Conservation (phyloP, 1,140 invertebrate species). For the Trialeurodes vaporariorum region DNA sequence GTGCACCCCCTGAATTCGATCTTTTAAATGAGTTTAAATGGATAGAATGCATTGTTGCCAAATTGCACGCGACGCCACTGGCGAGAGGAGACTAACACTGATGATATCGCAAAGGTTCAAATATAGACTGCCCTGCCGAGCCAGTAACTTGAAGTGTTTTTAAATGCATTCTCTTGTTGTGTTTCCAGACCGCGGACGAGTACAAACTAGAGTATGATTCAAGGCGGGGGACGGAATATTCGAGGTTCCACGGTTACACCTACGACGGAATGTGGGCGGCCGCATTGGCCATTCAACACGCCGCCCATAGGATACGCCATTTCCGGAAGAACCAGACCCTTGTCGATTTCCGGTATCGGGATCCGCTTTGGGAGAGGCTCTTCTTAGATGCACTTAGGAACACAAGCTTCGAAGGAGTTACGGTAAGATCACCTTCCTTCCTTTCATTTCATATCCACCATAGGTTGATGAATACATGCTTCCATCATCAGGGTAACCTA, state of each 20-base stretch:
- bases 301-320: conserved; percentile 50
- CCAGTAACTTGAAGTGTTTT: no score
- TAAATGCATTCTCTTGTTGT: neutral
- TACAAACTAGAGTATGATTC: conserved; percentile 76
- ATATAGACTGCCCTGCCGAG: no score
- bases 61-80: no score
- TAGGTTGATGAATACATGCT: no score
- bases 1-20: no score
- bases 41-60: no score
- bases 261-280: conserved; percentile 97
- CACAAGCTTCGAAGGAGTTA: conserved; percentile 87
- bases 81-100: no score
- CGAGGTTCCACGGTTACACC: conserved; percentile 91
- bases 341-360: conserved; percentile 67
- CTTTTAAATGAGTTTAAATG: no score
- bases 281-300: conserved; percentile 78
- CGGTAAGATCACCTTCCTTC: conserved; percentile 62
- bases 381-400: conserved; percentile 79
- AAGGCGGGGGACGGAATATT: conserved; percentile 66
- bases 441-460: no score
- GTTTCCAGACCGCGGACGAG: conserved; percentile 67
- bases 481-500: no score
- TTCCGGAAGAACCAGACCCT: conserved; percentile 55
- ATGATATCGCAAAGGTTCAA: no score
- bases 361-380: conserved; percentile 73